Conservation (phyloP, 2,113 vertebrate species). For the Colistium nudipinnis region DNA sequence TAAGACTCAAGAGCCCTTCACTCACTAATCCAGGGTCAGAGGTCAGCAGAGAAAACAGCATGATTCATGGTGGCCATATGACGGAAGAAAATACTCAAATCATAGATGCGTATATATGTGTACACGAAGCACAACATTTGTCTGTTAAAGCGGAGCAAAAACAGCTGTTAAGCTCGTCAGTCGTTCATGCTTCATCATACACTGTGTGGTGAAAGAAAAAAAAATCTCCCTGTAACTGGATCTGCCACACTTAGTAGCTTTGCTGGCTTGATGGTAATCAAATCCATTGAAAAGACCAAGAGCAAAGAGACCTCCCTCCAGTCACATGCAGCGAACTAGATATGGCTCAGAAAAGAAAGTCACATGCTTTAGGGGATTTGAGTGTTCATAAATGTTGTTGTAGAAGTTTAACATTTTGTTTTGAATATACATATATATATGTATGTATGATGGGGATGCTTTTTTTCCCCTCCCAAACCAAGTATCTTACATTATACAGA, state of each 20-base stretch:
- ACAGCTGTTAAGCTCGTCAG: constrained; percentile 56
- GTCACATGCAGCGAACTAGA: constrained; percentile 74
- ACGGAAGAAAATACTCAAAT: neutral
- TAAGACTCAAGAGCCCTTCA: too few species aligned
- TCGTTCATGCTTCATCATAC: constrained; percentile 48
- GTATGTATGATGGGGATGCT: too few species aligned
- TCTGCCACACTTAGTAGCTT: constrained; percentile 44
- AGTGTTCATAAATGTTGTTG: neutral
- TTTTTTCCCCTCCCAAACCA: too few species aligned
- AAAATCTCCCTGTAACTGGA: constrained; percentile 68
- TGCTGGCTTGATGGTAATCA: constrained; percentile 64
- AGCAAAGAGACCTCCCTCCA: neutral
- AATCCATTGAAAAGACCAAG: constrained; percentile 44
- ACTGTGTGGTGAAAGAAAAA: constrained; percentile 34
- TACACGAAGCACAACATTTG: constrained; percentile 20
- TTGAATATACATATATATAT: neutral
- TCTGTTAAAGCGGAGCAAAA: constrained; percentile 31
- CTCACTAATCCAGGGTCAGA: neutral
- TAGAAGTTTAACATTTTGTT: neutral
- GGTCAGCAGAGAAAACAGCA: neutral
- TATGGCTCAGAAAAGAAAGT: constrained; percentile 62
- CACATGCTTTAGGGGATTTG: constrained; percentile 47
- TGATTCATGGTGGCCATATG: neutral
- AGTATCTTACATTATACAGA: too few species aligned
- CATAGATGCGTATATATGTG: neutral